Evolutionary conservation across 2,113 vertebrate species (phyloP), one percentile per base, ranked within the genome.

Genomic region (Onychostoma macrolepis): DNA sequence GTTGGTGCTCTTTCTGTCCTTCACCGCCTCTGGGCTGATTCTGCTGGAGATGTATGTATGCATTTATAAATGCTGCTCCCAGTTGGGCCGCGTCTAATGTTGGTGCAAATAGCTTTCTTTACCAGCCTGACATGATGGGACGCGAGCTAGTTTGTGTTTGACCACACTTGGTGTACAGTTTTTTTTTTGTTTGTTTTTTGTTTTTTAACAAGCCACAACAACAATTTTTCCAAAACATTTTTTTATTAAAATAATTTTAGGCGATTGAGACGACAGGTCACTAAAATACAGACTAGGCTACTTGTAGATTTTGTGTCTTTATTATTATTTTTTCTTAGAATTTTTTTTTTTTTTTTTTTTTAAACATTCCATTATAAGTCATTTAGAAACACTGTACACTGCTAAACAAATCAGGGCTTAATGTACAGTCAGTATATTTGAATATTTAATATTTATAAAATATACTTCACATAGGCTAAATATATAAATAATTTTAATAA

Each of bases 81-180:
- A 95, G 93, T 93, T 90, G 95, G 92, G 83, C 91, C 88, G 92
- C 89, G 91, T 92, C 45, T 95, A 94, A 95, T 95, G 93, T 94
- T 92, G 88, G 90, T 92, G 94, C 93, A 95, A 95, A 96, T 95
- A 94, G 95, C 93, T 94, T 95, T 95, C 91, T 95, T 96, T 95
- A 95, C 91, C 87, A 61, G 65, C 26, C 88, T 93, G 93, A 93
- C 94, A 89, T 86, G 67, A 38, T 8, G 19, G 19, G 19, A 21
- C 33, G 67, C 67, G 33, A 69, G 90, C 88, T 41, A 24, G 85
- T 76, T 82, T 85, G 81, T 76, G 75, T 58, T 82, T n/a, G 53
- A 75, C 24, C 21, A 50, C 74, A 61, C 84, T 43, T 84, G 10
- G 77, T n/a, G 17, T 6, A 58, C 13, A 63, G 53, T 3, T 13